Conservation (phyloP, 2,113 vertebrate genomes). For the Trachemys scripta region DNA sequence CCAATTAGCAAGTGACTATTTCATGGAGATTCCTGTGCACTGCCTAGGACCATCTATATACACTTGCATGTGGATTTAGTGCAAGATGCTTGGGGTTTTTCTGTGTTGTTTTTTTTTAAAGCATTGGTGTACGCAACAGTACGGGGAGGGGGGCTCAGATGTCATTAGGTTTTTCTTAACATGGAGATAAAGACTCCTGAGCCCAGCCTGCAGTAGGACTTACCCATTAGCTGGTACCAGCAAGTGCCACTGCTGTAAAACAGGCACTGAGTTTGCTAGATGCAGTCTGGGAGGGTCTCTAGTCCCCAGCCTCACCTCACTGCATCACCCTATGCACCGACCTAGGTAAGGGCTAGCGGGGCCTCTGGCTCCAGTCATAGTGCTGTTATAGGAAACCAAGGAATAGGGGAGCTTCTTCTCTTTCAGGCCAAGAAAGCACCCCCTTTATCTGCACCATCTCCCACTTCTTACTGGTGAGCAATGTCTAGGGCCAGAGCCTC, state of each 20-base stretch:
- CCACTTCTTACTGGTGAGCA: background rate
- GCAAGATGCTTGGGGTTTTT: background rate
- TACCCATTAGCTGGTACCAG: background rate
- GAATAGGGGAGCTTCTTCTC: background rate
- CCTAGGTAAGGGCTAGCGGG: rapidly evolving
- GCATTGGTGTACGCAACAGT: rapidly evolving
- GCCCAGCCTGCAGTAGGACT: rapidly evolving
- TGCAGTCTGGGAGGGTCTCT: background rate
- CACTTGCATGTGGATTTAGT: background rate
- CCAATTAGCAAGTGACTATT: background rate
- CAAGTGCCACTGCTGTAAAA: rapidly evolving
- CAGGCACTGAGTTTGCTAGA: background rate
- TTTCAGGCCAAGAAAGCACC: background rate
- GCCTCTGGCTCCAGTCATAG: background rate
- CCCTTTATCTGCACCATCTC: background rate
- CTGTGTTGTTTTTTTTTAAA: no score
- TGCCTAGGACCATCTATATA: background rate
- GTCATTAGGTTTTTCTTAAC: background rate
- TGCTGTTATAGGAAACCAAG: background rate
- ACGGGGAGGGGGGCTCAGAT: rapidly evolving
- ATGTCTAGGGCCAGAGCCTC: background rate
- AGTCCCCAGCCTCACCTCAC: background rate
- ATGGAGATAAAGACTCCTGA: background rate
- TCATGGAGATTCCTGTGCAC: background rate
- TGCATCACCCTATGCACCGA: no score